Evolutionary conservation across 1,140 invertebrate genomes (phyloP).

Genomic region (Mercenaria mercenaria): DNA sequence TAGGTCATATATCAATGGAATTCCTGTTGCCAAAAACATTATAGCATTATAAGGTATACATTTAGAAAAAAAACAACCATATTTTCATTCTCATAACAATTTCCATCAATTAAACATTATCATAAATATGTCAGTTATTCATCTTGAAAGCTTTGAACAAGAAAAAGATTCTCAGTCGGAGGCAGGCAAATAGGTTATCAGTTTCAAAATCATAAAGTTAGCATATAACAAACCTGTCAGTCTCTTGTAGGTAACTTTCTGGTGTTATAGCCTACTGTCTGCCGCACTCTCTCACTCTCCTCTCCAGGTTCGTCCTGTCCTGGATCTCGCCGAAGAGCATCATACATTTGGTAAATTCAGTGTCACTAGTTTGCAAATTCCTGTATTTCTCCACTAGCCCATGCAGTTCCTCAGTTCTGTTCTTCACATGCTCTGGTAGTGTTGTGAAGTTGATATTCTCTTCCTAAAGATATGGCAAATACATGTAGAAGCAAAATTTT

Average conservation of each 20-base stretch:
- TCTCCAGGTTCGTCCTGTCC: constrained; percentile 13
- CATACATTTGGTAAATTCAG: not conserved
- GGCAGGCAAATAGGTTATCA: not conserved
- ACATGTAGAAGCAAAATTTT: constrained; percentile 10
- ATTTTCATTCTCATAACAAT: not conserved
- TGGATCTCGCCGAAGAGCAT: not conserved
- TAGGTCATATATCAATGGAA: constrained; percentile 7
- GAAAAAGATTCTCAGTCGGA: not conserved
- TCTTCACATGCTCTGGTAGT: constrained; percentile 34
- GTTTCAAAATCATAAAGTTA: not conserved
- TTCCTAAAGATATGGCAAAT: not conserved
- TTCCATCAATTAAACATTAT: not conserved
- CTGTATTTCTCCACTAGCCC: constrained; percentile 9
- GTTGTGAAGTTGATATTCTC: constrained; percentile 42
- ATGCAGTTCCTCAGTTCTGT: not conserved
- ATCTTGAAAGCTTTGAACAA: not conserved
- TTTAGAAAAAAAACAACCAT: not conserved
- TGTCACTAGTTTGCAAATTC: not conserved
- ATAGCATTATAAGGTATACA: not conserved
- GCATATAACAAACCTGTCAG: constrained; percentile 12
- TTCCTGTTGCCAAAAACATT: not conserved
- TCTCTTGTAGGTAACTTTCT: constrained; percentile 23
- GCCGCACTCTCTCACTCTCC: not conserved
- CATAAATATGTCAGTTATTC: not conserved
- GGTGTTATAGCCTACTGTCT: constrained; percentile 2